A percentile compares a stretch with the other conserved stretches of the same genome.
Conservation (phyloP, 1,140 invertebrate genomes). For the Pectinophora gossypiella region DNA sequence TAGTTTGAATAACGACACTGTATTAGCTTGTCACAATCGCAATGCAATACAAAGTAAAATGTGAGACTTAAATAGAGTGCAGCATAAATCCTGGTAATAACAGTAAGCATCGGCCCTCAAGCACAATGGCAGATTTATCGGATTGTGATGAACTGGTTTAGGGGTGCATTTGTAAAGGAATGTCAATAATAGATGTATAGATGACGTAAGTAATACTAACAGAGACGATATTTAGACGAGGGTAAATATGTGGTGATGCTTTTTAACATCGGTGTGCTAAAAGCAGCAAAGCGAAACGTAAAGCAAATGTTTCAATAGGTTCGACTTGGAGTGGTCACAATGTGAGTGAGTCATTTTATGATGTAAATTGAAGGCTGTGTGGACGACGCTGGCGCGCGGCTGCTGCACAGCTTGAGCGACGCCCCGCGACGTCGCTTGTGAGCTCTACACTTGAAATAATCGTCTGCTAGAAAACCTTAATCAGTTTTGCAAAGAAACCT, state of each 20-base stretch:
- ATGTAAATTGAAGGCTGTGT: neutral
- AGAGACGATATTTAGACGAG: neutral
- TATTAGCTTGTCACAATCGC: too few relatives aligned
- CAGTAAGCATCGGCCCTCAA: too few relatives aligned
- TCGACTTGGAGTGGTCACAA: neutral
- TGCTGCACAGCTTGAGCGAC: neutral
- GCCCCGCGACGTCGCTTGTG: neutral
- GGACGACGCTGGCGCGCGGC: neutral
- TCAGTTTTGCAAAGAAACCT: too few relatives aligned
- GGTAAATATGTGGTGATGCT: too few relatives aligned
- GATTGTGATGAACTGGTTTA: neutral
- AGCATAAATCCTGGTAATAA: neutral
- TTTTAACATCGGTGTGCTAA: neutral
- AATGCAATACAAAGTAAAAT: too few relatives aligned
- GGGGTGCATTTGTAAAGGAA: neutral
- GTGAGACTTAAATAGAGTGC: neutral
- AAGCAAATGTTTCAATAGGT: neutral
- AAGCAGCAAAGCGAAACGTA: neutral
- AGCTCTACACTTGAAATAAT: too few relatives aligned
- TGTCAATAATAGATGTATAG: neutral
- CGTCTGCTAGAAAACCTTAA: too few relatives aligned
- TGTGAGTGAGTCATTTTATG: neutral
- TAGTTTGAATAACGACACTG: too few relatives aligned
- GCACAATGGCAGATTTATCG: too few relatives aligned
- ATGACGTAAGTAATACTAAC: neutral